Percentiles rank a stretch among this genome's conserved stretches.
Evolutionary conservation across 2,797 vertebrate species (phyloP).

Genomic region (Poeciliopsis infans): DNA sequence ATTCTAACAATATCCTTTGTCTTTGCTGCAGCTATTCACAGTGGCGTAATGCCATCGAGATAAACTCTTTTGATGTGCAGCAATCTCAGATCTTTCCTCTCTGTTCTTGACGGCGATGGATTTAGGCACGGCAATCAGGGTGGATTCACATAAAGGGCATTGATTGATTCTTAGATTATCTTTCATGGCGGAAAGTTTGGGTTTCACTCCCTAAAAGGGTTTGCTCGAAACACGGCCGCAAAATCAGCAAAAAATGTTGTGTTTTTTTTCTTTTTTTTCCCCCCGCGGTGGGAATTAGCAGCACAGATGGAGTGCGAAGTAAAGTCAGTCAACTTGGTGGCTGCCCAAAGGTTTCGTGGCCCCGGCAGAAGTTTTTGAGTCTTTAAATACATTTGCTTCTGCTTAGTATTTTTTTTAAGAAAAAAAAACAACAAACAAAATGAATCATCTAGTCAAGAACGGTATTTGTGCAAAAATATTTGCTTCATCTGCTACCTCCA

Average conservation of each 20-base stretch:
- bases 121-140: conserved; percentile 80
- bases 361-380: conserved; percentile 33
- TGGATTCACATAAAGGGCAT: conserved; percentile 68
- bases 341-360: conserved; percentile 25
- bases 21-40: conserved; percentile 77
- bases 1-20: conserved; percentile 31
- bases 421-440: neutral
- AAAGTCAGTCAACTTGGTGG: conserved; percentile 47
- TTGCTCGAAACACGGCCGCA: conserved; percentile 62
- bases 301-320: conserved; percentile 31
- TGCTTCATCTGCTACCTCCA: neutral
- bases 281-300: conserved; percentile 47
- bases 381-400: conserved; percentile 15
- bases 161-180: conserved; percentile 76
- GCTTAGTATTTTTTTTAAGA: conserved; percentile 11
- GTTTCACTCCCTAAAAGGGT: conserved; percentile 54
- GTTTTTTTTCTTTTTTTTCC: too few relatives aligned
- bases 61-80: conserved; percentile 75
- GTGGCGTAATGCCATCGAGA: conserved; percentile 69
- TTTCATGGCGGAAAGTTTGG: conserved; percentile 59
- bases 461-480: conserved; percentile 14
- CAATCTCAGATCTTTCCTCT: conserved; percentile 70
- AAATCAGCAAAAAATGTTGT: conserved; percentile 50
- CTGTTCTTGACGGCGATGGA: conserved; percentile 69
- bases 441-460: conserved; percentile 26